phyloP scores from a whole-genome alignment of 2,797 vertebrate genomes.

The Rhabdophis nuchalis region DNA sequence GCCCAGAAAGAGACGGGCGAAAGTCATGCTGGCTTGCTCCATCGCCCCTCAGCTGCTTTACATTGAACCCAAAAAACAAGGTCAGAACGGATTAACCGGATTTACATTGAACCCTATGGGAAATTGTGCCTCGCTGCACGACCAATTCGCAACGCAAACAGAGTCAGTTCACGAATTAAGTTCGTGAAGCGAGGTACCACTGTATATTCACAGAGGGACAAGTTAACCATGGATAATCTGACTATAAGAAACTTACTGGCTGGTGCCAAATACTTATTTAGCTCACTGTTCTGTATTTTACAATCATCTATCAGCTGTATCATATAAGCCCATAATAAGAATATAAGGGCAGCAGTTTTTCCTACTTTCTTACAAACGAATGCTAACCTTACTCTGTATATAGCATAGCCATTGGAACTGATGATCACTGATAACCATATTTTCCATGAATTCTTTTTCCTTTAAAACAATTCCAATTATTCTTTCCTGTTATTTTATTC shows the following conservation, averaged over 20 bases:
- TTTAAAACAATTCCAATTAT: no score
- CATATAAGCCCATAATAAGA: background rate
- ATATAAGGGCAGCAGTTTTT: background rate
- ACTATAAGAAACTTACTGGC: background rate
- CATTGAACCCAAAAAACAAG: no score
- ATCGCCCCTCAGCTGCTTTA: no score
- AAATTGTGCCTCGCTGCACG: no score
- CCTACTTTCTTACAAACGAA: background rate
- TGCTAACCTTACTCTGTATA: background rate
- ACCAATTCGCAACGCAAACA: no score
- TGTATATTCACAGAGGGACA: background rate
- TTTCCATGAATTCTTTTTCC: background rate
- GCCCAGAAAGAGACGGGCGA: no score
- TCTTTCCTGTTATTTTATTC: no score
- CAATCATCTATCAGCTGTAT: background rate
- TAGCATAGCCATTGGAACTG: background rate
- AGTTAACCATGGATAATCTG: background rate
- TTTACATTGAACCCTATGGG: no score
- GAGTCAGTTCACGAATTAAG: no score
- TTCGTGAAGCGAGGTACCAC: no score
- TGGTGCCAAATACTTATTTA: background rate
- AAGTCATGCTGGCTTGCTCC: no score
- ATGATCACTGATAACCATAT: background rate
- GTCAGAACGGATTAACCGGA: no score
- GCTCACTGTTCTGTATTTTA: background rate